A percentile compares a stretch with the other conserved stretches of the same genome.
Evolutionary conservation across 2,888 invertebrate species (phyloP).

Genomic region (Morpho deidamia): DNA sequence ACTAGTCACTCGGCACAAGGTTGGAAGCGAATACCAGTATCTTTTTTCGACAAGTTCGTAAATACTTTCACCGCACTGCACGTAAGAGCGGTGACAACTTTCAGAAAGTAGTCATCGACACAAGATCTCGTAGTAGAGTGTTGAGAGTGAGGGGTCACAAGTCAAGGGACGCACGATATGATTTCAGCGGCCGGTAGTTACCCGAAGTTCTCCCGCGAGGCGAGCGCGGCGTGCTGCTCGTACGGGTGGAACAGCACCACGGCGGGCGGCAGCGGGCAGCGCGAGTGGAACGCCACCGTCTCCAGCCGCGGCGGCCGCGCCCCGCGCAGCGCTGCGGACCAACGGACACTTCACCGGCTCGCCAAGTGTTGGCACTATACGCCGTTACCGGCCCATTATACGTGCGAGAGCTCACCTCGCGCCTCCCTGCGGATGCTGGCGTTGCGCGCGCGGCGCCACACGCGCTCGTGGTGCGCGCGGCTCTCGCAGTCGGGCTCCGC

Average conservation of each 20-base stretch:
- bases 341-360: too few relatives aligned
- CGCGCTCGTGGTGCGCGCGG: constrained; percentile 81
- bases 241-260: constrained; percentile 93
- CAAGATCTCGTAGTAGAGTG: too few relatives aligned
- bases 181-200: constrained; percentile 45
- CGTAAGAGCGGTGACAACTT: too few relatives aligned
- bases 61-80: too few relatives aligned
- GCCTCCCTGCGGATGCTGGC: constrained; percentile 82
- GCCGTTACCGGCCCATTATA: too few relatives aligned
- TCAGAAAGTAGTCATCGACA: too few relatives aligned
- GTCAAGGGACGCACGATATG: too few relatives aligned
- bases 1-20: too few relatives aligned
- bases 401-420: constrained; percentile 34
- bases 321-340: constrained; percentile 35
- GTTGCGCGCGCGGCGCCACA: constrained; percentile 87
- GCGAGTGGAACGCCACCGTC: constrained; percentile 89
- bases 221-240: constrained; percentile 92
- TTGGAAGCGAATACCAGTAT: too few relatives aligned
- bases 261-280: constrained; percentile 87
- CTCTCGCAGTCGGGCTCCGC: constrained; percentile 40
- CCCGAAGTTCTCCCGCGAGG: constrained; percentile 91
- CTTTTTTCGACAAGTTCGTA: too few relatives aligned
- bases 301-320: constrained; percentile 83
- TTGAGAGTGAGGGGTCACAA: too few relatives aligned
- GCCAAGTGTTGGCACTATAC: too few relatives aligned